These are phyloP conservation scores for Diploscapter pachys DNA, from an alignment of 1,140 invertebrate species.

Conservation along the genomic window DNA sequence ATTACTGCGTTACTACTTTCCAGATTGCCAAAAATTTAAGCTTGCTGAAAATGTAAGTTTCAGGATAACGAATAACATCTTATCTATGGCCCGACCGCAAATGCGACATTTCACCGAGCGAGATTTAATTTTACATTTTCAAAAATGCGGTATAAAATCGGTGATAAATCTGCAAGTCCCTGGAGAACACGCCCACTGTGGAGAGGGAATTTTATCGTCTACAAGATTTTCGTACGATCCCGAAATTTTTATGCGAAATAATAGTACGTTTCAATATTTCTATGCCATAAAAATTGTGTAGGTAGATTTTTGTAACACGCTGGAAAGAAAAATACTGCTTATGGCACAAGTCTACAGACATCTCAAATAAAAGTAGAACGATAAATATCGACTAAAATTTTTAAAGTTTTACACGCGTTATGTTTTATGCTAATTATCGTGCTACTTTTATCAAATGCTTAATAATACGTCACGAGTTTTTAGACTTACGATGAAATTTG, in stretches of 20 bases:
- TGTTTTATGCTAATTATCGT: too few relatives aligned
- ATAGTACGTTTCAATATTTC: constrained; percentile 16
- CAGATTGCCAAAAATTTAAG: too few relatives aligned
- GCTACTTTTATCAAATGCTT: too few relatives aligned
- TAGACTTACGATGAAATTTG: neutral
- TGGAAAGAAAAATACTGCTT: neutral
- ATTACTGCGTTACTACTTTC: too few relatives aligned
- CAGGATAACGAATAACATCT: constrained; percentile 26
- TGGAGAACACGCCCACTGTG: constrained; percentile 34
- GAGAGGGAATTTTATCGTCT: constrained; percentile 10
- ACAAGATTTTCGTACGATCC: constrained; percentile 32
- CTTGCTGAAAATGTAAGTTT: too few relatives aligned
- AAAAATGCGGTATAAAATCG: constrained; percentile 14
- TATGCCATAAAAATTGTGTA: neutral
- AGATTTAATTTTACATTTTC: neutral
- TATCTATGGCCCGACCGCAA: constrained; percentile 22
- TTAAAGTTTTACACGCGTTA: too few relatives aligned
- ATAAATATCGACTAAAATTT: too few relatives aligned
- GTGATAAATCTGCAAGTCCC: constrained; percentile 33
- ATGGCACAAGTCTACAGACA: too few relatives aligned
- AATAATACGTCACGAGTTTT: too few relatives aligned
- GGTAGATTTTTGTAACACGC: neutral
- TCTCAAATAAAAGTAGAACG: too few relatives aligned
- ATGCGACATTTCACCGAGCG: neutral
- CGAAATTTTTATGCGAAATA: constrained; percentile 26